phyloP scores from a whole-genome alignment of 1,140 invertebrate genomes.

The Atopsyche davidsoni region DNA sequence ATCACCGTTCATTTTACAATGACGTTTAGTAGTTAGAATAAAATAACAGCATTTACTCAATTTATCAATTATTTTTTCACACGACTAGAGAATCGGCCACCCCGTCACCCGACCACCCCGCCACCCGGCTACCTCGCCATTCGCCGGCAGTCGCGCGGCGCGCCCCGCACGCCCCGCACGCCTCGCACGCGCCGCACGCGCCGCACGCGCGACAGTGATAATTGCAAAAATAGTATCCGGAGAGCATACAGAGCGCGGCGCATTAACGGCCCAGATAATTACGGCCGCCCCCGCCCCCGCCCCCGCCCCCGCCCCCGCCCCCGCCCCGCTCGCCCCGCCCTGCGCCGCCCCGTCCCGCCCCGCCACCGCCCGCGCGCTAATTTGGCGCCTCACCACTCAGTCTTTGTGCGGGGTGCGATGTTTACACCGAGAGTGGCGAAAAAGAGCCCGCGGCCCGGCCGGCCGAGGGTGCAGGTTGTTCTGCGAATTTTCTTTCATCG shows the following conservation, averaged over 20 bases:
- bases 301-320: not conserved
- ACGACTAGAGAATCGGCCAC: too few relatives aligned
- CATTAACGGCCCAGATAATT: slow-evolving; percentile 29
- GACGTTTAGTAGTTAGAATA: too few relatives aligned
- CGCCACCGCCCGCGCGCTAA: slow-evolving; percentile 20
- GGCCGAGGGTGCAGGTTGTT: too few relatives aligned
- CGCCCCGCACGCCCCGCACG: not conserved
- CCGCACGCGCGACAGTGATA: slow-evolving; percentile 19
- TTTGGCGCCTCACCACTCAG: slow-evolving; percentile 24
- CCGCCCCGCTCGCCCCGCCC: slow-evolving; percentile 9
- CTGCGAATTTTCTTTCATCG: too few relatives aligned
- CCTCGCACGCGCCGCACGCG: not conserved
- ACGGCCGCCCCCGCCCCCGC: slow-evolving; percentile 8
- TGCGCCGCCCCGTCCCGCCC: not conserved
- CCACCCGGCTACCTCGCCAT: too few relatives aligned
- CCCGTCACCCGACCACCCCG: too few relatives aligned
- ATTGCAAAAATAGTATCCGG: slow-evolving; percentile 27
- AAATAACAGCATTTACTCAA: too few relatives aligned
- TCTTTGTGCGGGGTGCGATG: slow-evolving; percentile 27
- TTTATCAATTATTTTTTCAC: too few relatives aligned
- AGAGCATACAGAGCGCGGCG: slow-evolving; percentile 24
- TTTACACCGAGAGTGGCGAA: slow-evolving; percentile 24
- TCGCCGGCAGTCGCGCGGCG: not conserved
- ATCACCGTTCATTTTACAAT: too few relatives aligned
- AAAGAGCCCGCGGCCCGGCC: too few relatives aligned